Percentiles rank a stretch among this genome's conserved stretches.
Evolutionary conservation across 2,113 vertebrate species (phyloP).

Genomic region (Rostratula benghalensis): DNA sequence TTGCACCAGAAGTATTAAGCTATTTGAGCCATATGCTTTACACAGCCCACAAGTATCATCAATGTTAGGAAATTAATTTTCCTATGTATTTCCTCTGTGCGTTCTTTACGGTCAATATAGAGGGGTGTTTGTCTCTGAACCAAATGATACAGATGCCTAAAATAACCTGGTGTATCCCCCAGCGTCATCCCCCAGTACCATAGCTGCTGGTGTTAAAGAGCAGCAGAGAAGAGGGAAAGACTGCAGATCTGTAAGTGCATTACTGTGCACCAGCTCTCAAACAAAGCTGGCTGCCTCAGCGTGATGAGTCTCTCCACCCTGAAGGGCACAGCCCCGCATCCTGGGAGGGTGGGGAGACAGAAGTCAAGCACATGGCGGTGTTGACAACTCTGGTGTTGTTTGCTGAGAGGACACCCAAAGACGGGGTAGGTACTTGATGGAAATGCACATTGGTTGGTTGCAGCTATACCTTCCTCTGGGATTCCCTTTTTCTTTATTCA

Average conservation of each 20-base stretch:
- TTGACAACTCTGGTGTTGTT: background rate
- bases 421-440: background rate
- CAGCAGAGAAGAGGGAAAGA: background rate
- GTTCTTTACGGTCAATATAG: fast-evolving
- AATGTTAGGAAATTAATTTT: background rate
- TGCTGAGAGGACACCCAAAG: background rate
- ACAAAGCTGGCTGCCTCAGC: background rate
- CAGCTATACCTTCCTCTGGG: background rate
- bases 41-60: background rate
- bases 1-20: background rate
- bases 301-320: background rate
- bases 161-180: background rate
- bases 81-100: background rate
- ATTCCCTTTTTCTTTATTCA: background rate
- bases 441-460: background rate
- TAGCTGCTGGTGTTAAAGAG: background rate
- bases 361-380: background rate
- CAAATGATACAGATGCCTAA: background rate
- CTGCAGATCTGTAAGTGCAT: fast-evolving
- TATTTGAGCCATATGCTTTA: background rate
- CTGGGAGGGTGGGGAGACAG: background rate
- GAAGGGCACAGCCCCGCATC: fast-evolving
- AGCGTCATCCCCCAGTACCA: background rate
- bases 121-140: background rate
- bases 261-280: fast-evolving